These are phyloP conservation scores for Anagyrus pseudococci DNA, from an alignment of 2,888 invertebrate genomes.

Conservation along the genomic window DNA sequence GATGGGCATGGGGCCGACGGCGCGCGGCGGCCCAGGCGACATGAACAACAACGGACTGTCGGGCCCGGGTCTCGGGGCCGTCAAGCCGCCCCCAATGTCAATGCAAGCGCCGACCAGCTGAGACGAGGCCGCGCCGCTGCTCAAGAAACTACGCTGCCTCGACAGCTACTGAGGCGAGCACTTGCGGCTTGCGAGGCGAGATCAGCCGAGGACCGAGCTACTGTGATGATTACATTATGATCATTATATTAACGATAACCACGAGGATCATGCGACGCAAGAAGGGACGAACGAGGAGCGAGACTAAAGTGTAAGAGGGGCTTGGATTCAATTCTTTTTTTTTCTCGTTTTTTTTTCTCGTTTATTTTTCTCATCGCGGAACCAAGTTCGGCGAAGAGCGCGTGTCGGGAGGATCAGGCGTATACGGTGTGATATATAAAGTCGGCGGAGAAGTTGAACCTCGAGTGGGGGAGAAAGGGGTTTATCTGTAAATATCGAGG, in stretches of 20 bases:
- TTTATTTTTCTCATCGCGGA: no score
- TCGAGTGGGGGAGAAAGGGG: not conserved
- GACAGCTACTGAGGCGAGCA: conserved; percentile 55
- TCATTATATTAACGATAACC: no score
- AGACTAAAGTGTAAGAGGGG: no score
- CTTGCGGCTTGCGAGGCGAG: not conserved
- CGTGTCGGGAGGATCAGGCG: not conserved
- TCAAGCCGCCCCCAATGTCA: conserved; percentile 59
- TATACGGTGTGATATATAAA: conserved; percentile 1
- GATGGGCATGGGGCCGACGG: conserved; percentile 44
- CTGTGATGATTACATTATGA: not conserved
- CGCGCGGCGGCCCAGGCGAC: conserved; percentile 57
- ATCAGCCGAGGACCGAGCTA: not conserved
- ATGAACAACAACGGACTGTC: conserved; percentile 61
- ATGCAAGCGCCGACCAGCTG: conserved; percentile 61
- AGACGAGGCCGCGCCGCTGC: conserved; percentile 58
- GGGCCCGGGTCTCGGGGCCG: conserved; percentile 56
- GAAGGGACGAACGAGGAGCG: no score
- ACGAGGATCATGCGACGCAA: no score
- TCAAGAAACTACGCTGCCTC: conserved; percentile 60
- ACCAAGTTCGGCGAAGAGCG: not conserved
- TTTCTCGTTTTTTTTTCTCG: no score
- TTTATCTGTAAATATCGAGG: not conserved
- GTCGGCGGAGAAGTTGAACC: no score
- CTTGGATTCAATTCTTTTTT: no score